Evolutionary conservation across 2,888 invertebrate genomes (phyloP).

Genomic region (Erebia epiphron): DNA sequence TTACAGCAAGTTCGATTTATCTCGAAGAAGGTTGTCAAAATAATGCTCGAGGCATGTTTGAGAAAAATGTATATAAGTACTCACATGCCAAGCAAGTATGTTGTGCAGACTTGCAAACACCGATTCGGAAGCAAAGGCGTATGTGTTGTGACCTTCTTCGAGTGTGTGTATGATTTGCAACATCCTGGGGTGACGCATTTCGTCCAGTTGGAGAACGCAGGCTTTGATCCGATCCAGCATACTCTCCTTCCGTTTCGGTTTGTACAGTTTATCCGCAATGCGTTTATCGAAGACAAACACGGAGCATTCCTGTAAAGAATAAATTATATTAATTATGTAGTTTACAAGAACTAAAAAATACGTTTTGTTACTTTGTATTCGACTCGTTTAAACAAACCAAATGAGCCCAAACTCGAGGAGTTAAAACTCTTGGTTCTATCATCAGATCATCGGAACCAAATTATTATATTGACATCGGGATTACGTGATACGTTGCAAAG

Average conservation of each 20-base stretch:
- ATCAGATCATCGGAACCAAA: too few relatives aligned
- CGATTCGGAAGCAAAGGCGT: constrained; percentile 97
- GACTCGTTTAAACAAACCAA: too few relatives aligned
- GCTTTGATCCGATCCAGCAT: constrained; percentile 93
- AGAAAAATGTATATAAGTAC: too few relatives aligned
- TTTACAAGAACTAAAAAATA: background rate
- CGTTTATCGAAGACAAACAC: constrained; percentile 97
- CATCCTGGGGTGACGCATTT: constrained; percentile 93
- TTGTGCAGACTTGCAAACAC: constrained; percentile 95
- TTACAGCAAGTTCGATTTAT: too few relatives aligned
- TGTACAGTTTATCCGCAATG: constrained; percentile 95
- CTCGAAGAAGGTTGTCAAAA: too few relatives aligned
- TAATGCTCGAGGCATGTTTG: too few relatives aligned
- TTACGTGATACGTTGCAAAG: too few relatives aligned
- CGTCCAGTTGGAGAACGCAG: constrained; percentile 90
- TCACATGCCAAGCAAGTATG: constrained; percentile 92
- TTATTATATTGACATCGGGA: too few relatives aligned
- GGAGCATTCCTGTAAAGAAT: constrained; percentile 90
- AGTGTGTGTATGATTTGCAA: constrained; percentile 87
- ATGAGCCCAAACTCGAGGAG: too few relatives aligned
- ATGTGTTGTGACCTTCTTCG: constrained; percentile 92
- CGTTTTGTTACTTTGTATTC: too few relatives aligned
- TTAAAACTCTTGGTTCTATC: too few relatives aligned
- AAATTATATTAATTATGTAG: too few relatives aligned
- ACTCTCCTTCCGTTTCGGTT: constrained; percentile 95